phyloP scores from a whole-genome alignment of 2,888 invertebrate species.

The Epirrita christyi region DNA sequence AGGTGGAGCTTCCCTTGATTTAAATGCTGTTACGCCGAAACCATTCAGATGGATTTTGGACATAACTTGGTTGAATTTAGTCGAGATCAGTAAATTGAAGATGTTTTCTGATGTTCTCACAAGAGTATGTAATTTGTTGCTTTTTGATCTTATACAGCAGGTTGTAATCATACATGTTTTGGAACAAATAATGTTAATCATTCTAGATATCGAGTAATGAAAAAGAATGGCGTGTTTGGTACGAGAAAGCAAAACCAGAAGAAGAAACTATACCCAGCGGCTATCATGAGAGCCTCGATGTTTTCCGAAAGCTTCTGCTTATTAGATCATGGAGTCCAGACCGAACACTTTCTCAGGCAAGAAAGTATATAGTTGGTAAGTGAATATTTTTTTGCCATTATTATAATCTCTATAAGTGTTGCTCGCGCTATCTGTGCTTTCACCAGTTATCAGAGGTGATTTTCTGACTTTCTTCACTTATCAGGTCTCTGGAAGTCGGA shows the following conservation, averaged over 20 bases:
- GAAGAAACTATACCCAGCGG: slow-evolving; percentile 96
- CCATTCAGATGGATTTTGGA: slow-evolving; percentile 98
- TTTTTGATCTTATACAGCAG: background rate
- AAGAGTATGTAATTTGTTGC: slow-evolving; percentile 79
- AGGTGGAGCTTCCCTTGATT: slow-evolving; percentile 96
- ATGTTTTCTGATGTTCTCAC: slow-evolving; percentile 91
- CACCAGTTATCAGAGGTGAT: too few relatives aligned
- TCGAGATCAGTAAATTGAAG: slow-evolving; percentile 94
- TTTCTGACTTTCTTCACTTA: too few relatives aligned
- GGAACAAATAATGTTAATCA: background rate
- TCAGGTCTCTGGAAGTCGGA: too few relatives aligned
- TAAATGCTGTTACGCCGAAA: slow-evolving; percentile 96
- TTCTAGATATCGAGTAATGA: slow-evolving; percentile 92
- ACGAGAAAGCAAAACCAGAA: slow-evolving; percentile 96
- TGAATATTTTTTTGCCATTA: slow-evolving; percentile 1
- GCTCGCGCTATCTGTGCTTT: background rate
- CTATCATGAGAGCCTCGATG: slow-evolving; percentile 93
- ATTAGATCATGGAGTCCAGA: slow-evolving; percentile 98
- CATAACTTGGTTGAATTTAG: slow-evolving; percentile 97
- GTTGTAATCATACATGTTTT: background rate
- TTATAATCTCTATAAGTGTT: background rate
- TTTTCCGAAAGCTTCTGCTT: slow-evolving; percentile 93
- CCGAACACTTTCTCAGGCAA: slow-evolving; percentile 96
- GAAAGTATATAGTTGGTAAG: slow-evolving; percentile 93
- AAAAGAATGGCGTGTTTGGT: slow-evolving; percentile 95